phyloP scores from a whole-genome alignment of 2,888 invertebrate species.

The Arrhopalites spinosus region DNA sequence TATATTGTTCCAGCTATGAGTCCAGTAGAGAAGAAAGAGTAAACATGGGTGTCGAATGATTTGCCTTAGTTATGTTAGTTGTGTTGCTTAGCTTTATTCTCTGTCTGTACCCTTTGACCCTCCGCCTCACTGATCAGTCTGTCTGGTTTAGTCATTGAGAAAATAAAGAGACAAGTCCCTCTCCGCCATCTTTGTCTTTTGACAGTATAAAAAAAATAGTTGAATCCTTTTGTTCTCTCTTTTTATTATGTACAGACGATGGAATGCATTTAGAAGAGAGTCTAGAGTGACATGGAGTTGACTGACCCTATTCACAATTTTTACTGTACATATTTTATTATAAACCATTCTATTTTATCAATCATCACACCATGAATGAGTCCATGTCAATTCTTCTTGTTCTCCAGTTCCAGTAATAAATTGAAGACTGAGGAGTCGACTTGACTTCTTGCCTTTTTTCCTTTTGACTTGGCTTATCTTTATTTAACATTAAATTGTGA shows the following conservation, averaged over 20 bases:
- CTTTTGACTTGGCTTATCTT: not conserved
- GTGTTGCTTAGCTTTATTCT: too few relatives aligned
- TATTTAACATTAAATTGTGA: not conserved
- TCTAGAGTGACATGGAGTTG: slow-evolving; percentile 12
- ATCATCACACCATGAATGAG: not conserved
- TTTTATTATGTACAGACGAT: not conserved
- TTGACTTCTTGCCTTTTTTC: not conserved
- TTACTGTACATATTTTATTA: not conserved
- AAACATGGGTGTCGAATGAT: slow-evolving; percentile 36
- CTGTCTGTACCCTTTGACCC: slow-evolving; percentile 36
- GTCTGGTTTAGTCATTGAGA: slow-evolving; percentile 5
- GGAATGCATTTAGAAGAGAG: not conserved
- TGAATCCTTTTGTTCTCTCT: slow-evolving; percentile 23
- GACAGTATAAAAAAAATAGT: too few relatives aligned
- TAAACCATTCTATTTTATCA: not conserved
- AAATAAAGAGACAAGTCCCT: too few relatives aligned
- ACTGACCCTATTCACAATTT: slow-evolving; percentile 17
- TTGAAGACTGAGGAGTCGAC: not conserved
- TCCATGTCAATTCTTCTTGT: not conserved
- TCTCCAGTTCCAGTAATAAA: not conserved
- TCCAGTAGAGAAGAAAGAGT: slow-evolving; percentile 14
- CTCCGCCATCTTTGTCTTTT: too few relatives aligned
- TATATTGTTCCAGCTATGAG: slow-evolving; percentile 12
- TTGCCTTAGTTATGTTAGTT: too few relatives aligned
- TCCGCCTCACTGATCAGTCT: slow-evolving; percentile 20